Conservation (phyloP, 1,140 invertebrate genomes). For the Samia ricini region DNA sequence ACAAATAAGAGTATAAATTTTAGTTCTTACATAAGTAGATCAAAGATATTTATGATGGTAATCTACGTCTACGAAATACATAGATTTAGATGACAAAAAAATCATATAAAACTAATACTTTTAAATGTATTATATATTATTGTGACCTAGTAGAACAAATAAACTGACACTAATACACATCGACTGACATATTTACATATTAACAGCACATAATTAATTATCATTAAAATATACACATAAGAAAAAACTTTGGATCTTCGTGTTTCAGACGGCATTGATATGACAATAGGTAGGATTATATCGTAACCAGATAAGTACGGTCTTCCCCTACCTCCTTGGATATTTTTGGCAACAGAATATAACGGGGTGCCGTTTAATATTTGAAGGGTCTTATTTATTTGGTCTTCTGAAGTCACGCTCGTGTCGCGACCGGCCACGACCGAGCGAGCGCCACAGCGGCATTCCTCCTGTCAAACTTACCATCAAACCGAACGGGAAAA, state of each 20-base stretch:
- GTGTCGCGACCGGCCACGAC: slow-evolving; percentile 55
- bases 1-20: no score
- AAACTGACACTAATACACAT: slow-evolving; percentile 60
- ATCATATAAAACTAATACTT: background rate
- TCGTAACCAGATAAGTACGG: slow-evolving; percentile 28
- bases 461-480: slow-evolving; percentile 69
- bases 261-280: slow-evolving; percentile 70
- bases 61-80: background rate
- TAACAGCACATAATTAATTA: slow-evolving; percentile 64
- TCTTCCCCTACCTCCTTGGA: slow-evolving; percentile 16
- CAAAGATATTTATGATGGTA: background rate
- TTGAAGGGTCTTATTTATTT: slow-evolving; percentile 35
- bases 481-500: slow-evolving; percentile 55
- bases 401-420: slow-evolving; percentile 54
- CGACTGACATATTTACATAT: slow-evolving; percentile 61
- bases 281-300: slow-evolving; percentile 61
- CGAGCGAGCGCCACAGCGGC: slow-evolving; percentile 42
- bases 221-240: slow-evolving; percentile 55
- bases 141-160: slow-evolving; percentile 26
- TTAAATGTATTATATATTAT: background rate
- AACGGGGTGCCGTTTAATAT: slow-evolving; percentile 17
- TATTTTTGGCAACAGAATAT: background rate
- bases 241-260: slow-evolving; percentile 64
- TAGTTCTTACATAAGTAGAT: no score
- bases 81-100: background rate